Conservation (phyloP, 2,797 vertebrate species). For the Nyctalus aviator region DNA sequence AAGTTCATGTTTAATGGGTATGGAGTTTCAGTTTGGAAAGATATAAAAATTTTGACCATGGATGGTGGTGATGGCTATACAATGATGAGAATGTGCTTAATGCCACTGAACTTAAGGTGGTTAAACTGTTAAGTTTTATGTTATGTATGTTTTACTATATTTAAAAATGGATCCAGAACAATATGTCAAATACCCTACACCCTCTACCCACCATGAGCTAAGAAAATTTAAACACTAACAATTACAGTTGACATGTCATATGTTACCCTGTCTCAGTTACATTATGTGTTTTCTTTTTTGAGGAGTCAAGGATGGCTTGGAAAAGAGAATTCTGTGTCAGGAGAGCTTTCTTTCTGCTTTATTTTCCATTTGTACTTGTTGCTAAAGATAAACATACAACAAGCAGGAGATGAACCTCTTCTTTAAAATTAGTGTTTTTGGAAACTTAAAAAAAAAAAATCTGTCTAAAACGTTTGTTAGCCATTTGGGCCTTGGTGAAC, state of each 20-base stretch:
- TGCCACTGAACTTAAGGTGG: background rate
- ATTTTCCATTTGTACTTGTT: constrained; percentile 30
- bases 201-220: background rate
- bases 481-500: background rate
- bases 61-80: background rate
- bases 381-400: background rate
- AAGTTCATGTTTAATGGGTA: background rate
- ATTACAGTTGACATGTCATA: background rate
- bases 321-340: constrained; percentile 25
- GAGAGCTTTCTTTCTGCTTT: constrained; percentile 32
- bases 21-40: constrained; percentile 16
- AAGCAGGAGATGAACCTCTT: constrained; percentile 29
- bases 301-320: background rate
- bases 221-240: constrained; percentile 18
- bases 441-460: constrained; percentile 36
- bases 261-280: background rate
- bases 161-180: constrained; percentile 18
- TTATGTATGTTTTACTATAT: background rate
- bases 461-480: constrained; percentile 32
- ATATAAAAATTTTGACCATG: background rate
- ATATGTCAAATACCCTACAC: background rate
- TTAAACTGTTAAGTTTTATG: background rate
- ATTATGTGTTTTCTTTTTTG: constrained; percentile 8
- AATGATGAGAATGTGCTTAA: background rate
- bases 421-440: constrained; percentile 59